Evolutionary conservation across 2,888 invertebrate species (phyloP), one percentile per base, ranked within the genome.

Genomic region (Coenonympha glycerion): DNA sequence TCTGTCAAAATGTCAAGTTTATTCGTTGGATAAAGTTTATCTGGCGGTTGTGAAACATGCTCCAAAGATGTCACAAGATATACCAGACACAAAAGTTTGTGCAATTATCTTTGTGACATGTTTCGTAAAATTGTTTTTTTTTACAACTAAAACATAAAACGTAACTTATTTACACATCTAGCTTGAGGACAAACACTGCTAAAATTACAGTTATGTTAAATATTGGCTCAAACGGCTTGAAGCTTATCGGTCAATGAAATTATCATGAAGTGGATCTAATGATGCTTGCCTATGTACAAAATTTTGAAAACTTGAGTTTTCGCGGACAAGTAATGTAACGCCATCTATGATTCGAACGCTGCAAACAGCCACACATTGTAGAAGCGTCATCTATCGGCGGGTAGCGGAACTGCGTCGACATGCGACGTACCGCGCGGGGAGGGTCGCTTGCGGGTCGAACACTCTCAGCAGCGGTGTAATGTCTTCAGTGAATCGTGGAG

Each of bases 401-500:
- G 45, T 49, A 63, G 66, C 60, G 63, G 58, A 65, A 69, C 62
- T 64, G 66, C 66, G 71, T 65, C 73, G 73, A 66, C 78, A 78
- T 76, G 73, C 75, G 61, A 86, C 87, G 75, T 88, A 88, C 88
- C 88, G 88, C 79, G 66, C 60, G 59, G 86, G 83, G 53, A 82
- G 85, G 64, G 89, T 88, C 69, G 91, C 90, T 71, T 90, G 88
- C 63, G 91, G 93, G 91, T 92, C 93, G 89, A 92, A 93, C 83
- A 92, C 90, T 80, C 91, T 90, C 85, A 92, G 90, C 79, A 93
- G 88, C 83, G 91, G 92, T 72, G 92, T 92, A 76, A 93, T 92
- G 88, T 92, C 92, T 70, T 92, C 92, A 66, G 91, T 90, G 89
- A 93, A 91, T 83, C 93, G 90, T 65, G 94, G 94, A 73, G 93